These are phyloP conservation scores for Automeris io DNA, from an alignment of 2,888 invertebrate species.

Conservation along the genomic window DNA sequence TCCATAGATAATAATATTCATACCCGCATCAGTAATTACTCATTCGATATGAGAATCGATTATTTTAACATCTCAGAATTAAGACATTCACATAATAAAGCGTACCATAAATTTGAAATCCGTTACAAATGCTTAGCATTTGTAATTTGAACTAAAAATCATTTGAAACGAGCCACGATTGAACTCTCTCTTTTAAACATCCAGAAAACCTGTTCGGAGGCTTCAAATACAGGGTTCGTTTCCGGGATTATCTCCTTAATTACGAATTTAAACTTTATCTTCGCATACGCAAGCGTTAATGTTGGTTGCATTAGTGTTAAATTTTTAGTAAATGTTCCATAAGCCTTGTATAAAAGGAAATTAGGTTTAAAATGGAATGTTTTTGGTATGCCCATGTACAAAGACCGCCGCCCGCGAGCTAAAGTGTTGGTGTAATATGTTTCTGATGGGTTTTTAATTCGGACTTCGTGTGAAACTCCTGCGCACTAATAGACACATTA, in stretches of 20 bases:
- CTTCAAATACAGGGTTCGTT: constrained; percentile 15
- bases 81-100: constrained; percentile 20
- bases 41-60: constrained; percentile 9
- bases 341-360: constrained; percentile 8
- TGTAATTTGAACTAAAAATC: constrained; percentile 8
- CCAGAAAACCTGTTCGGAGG: constrained; percentile 6
- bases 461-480: constrained; percentile 64
- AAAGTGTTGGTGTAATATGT: constrained; percentile 64
- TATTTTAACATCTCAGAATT: constrained; percentile 12
- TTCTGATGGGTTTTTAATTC: constrained; percentile 73
- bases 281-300: neutral
- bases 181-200: constrained; percentile 1
- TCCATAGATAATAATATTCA: constrained; percentile 1
- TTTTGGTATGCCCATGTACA: constrained; percentile 13
- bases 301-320: neutral
- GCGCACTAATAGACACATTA: constrained; percentile 67
- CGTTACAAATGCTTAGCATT: constrained; percentile 21
- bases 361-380: constrained; percentile 18
- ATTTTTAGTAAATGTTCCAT: constrained; percentile 2
- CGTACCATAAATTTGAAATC: constrained; percentile 21
- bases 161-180: constrained; percentile 3
- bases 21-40: constrained; percentile 6
- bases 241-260: constrained; percentile 13
- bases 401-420: constrained; percentile 38
- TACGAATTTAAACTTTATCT: neutral